Evolutionary conservation across 1,140 invertebrate species (phyloP), one percentile per base, ranked within the genome.

Genomic region (Batillaria attramentaria): DNA sequence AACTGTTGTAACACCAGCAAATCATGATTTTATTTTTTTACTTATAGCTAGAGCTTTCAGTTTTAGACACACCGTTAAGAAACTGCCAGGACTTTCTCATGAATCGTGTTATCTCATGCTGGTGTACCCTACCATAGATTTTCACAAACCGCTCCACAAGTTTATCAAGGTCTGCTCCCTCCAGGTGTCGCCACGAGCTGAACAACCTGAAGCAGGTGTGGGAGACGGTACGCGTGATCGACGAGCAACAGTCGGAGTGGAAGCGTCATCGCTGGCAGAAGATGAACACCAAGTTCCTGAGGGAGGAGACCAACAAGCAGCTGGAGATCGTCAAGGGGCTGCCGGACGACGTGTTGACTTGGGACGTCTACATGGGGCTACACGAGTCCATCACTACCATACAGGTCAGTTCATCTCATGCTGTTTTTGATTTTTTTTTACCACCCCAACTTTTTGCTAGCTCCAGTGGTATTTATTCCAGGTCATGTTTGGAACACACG

Each of bases 241-340:
- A 88, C 60, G 86, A 89, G 24, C 86, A 91, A 81, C 90, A 91
- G 73, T 81, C 79, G 20, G 88, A 91, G 74, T 91, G 90, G 90
- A 91, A 91, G 83, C 70, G 86, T n/a, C 87, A 89, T 75, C 79
- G 88, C 13, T 91, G 91, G 91, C 89, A 91, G 84, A 91, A 89
- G 81, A 87, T 91, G 81, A 88, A 90, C 83, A 90, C 88, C 39
- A 87, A 87, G 78, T 86, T 86, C 62, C 80, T 91, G 41, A 72
- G 84, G 35, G 89, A 91, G 65, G 90, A 90, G 69, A 90, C 88
- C 13, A 84, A 86, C 66, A 91, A 89, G 83, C 89, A 91, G 79
- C 62, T 91, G 43, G 89, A 90, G 6, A 86, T 87, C 60, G 83
- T 91, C 13, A 73, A 86, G 57, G 85, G 77, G 33, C 78, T 91